A percentile compares a stretch with the other conserved stretches of the same genome.
Conservation (phyloP, 2,797 vertebrate species). For the Pseudochirops cupreus region DNA sequence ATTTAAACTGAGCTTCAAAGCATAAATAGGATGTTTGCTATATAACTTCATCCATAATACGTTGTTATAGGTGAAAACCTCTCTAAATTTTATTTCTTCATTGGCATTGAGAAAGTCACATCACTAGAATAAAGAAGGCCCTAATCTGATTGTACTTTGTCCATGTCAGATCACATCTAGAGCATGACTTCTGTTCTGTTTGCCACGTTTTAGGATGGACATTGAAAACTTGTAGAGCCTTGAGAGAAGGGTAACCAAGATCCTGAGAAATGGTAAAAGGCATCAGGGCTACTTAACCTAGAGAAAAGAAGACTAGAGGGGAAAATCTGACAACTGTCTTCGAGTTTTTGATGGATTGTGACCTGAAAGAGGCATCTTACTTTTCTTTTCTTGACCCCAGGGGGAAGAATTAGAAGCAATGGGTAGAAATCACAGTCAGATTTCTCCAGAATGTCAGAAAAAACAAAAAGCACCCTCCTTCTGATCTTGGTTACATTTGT, state of each 20-base stretch:
- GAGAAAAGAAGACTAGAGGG: no score
- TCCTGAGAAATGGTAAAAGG: not conserved
- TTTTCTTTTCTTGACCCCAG: no score
- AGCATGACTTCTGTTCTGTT: not conserved
- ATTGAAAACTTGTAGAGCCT: not conserved
- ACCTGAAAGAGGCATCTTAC: not conserved
- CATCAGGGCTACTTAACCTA: not conserved
- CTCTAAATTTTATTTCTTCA: no score
- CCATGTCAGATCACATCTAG: not conserved
- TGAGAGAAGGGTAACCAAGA: not conserved
- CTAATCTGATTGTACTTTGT: not conserved
- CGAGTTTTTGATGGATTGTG: not conserved
- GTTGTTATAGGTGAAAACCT: no score
- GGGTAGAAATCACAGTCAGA: not conserved
- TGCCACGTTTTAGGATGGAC: not conserved
- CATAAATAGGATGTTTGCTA: not conserved
- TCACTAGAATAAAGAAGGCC: not conserved
- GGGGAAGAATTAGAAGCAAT: not conserved
- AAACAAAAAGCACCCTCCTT: not conserved
- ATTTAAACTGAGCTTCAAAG: not conserved
- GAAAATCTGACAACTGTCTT: not conserved
- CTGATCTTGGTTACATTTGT: no score
- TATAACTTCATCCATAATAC: not conserved
- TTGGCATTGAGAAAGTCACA: no score
- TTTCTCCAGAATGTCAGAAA: not conserved